Conservation (phyloP, 2,797 vertebrate genomes). For the Gadopsis bispinosus region DNA sequence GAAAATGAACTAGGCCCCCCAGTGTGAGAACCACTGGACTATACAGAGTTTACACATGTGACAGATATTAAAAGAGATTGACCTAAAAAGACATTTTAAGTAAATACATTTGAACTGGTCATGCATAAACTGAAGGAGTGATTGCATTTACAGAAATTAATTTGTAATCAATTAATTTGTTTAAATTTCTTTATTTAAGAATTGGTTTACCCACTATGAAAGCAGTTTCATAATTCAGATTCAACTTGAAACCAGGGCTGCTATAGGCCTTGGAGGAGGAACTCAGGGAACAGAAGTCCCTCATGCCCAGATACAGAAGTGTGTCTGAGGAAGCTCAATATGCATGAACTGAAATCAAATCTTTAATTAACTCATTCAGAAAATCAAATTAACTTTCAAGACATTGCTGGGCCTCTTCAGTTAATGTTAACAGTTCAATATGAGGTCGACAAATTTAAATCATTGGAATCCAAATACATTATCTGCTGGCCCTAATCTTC, state of each 20-base stretch:
- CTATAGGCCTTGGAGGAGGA: slow-evolving; percentile 1
- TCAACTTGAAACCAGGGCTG: slow-evolving; percentile 11
- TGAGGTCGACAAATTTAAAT: slow-evolving; percentile 33
- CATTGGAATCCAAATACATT: slow-evolving; percentile 43
- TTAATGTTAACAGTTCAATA: slow-evolving; percentile 30
- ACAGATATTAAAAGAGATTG: background rate
- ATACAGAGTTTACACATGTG: background rate
- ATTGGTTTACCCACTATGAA: slow-evolving; percentile 13
- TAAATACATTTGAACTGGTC: background rate
- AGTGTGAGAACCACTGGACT: background rate
- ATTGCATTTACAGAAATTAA: background rate
- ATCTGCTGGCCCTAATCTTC: slow-evolving; percentile 54
- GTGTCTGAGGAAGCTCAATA: slow-evolving; percentile 9
- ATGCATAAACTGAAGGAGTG: background rate
- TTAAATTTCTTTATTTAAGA: background rate
- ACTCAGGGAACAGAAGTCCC: slow-evolving; percentile 32
- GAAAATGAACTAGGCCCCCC: background rate
- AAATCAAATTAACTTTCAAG: slow-evolving; percentile 36
- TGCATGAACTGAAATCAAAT: slow-evolving; percentile 31
- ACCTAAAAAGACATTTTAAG: background rate
- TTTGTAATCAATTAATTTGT: background rate
- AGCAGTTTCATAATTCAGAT: slow-evolving; percentile 14
- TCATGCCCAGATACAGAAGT: background rate
- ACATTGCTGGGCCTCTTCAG: slow-evolving; percentile 9
- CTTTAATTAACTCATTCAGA: slow-evolving; percentile 20